Conservation (phyloP, 2,888 invertebrate species). For the Strigamia maritima region DNA sequence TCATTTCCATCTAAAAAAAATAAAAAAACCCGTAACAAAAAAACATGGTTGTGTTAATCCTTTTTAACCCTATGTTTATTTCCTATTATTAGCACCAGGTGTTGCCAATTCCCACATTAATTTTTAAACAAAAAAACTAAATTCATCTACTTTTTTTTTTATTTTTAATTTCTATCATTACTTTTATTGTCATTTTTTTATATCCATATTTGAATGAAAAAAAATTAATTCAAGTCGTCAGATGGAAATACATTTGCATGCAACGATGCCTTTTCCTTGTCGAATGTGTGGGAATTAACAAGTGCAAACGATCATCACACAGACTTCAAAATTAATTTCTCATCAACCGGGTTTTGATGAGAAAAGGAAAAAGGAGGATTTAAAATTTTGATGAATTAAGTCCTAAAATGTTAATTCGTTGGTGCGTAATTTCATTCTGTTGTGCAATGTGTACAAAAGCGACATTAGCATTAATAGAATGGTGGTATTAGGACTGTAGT, state of each 20-base stretch:
- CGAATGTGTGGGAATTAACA: constrained; percentile 22
- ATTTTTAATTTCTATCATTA: background rate
- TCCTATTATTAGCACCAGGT: background rate
- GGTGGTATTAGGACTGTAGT: no score
- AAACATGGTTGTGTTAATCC: background rate
- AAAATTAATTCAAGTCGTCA: background rate
- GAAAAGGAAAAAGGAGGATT: background rate
- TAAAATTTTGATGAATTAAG: background rate
- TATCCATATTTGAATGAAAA: background rate
- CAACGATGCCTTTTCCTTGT: constrained; percentile 20
- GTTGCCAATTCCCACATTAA: background rate
- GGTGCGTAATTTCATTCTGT: background rate
- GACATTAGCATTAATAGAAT: no score
- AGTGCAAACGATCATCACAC: constrained; percentile 29
- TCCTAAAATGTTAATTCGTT: background rate
- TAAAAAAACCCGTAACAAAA: background rate
- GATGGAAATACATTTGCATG: constrained; percentile 12
- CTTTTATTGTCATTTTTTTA: background rate
- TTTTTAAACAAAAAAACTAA: background rate
- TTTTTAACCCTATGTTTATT: background rate
- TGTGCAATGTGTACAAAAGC: no score
- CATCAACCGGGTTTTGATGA: constrained; percentile 12
- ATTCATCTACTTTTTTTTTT: background rate
- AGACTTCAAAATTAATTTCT: constrained; percentile 17
- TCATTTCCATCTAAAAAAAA: background rate